These are phyloP conservation scores for Andrena bucephala DNA, from an alignment of 2,888 invertebrate species.

Conservation along the genomic window DNA sequence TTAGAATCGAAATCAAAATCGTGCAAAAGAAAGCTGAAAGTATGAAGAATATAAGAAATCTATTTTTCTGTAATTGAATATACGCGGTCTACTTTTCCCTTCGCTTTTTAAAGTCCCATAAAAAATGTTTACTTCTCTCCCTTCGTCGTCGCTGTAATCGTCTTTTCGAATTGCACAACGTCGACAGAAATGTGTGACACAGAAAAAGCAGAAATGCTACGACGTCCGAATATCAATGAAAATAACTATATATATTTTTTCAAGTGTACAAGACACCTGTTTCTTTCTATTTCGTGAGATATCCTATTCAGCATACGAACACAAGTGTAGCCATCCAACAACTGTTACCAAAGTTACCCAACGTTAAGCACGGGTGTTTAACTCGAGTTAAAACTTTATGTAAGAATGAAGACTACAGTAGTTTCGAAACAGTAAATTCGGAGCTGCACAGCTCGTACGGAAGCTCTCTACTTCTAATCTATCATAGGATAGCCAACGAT, in stretches of 20 bases:
- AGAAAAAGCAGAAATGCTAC: too few species aligned
- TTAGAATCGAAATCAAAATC: too few species aligned
- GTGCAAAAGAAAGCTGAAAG: too few species aligned
- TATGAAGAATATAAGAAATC: too few species aligned
- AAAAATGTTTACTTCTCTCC: too few species aligned
- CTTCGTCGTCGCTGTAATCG: too few species aligned
- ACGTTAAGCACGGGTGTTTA: constrained; percentile 5
- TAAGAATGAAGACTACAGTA: neutral
- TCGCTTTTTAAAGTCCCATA: too few species aligned
- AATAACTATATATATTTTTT: neutral
- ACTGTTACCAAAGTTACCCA: constrained; percentile 1
- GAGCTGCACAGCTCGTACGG: neutral
- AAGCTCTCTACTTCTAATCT: neutral
- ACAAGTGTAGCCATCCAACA: neutral
- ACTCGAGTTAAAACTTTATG: constrained; percentile 1
- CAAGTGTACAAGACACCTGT: neutral
- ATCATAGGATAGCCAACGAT: neutral
- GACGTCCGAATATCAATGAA: neutral
- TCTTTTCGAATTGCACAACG: too few species aligned
- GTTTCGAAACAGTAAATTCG: constrained; percentile 5
- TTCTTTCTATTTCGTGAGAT: neutral
- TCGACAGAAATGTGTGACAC: too few species aligned
- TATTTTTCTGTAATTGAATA: too few species aligned
- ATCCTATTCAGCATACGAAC: constrained; percentile 6
- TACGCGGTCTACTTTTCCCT: too few species aligned